Conservation (phyloP, 2,888 invertebrate genomes). For the Ametastegia equiseti region DNA sequence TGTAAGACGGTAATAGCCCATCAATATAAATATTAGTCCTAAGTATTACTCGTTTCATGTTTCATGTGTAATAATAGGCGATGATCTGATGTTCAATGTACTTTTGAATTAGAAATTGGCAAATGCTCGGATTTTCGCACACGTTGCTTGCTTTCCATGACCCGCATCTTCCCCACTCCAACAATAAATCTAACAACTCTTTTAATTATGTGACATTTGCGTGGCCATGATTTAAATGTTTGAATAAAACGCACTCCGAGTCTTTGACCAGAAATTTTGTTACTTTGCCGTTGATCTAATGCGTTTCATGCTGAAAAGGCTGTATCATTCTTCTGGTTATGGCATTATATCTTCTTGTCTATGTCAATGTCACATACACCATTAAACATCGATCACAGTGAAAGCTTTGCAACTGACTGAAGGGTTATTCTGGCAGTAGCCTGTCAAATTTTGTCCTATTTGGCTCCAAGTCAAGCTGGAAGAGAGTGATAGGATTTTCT, state of each 20-base stretch:
- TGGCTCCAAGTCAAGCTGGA: background rate
- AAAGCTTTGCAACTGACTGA: background rate
- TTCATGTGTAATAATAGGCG: background rate
- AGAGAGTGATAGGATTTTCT: slow-evolving; percentile 2
- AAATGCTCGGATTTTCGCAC: background rate
- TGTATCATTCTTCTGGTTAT: too few species aligned
- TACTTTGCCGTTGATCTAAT: too few species aligned
- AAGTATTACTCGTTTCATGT: too few species aligned
- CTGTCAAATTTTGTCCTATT: background rate
- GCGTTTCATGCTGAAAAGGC: too few species aligned
- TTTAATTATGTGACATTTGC: background rate
- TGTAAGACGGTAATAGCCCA: too few species aligned
- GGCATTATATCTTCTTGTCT: background rate
- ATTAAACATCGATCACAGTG: background rate
- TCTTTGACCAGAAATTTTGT: too few species aligned
- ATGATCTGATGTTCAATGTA: background rate
- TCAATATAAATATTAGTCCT: background rate
- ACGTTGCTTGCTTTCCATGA: background rate
- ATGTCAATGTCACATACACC: background rate
- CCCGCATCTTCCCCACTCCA: background rate
- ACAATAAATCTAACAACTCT: background rate
- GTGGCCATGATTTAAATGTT: background rate
- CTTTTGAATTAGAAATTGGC: background rate
- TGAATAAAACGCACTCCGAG: too few species aligned
- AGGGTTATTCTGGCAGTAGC: background rate